Evolutionary conservation across 1,140 invertebrate species (phyloP).

Genomic region (Listronotus bonariensis): DNA sequence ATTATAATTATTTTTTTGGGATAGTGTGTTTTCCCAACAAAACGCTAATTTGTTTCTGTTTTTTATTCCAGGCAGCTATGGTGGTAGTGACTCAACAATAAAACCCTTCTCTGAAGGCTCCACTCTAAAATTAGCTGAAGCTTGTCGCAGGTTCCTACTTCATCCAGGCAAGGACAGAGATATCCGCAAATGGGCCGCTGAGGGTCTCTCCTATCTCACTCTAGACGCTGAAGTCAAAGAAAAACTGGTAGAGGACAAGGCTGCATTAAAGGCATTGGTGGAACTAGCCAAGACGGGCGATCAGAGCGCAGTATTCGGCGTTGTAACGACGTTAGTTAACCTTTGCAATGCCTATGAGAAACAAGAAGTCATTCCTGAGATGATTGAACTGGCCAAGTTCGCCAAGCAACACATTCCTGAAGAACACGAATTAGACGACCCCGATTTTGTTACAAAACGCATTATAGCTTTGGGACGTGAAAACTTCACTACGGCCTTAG

Average conservation of each 20-base stretch:
- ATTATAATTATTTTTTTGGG: too few species aligned
- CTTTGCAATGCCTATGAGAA: conserved; percentile 98
- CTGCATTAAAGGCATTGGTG: conserved; percentile 83
- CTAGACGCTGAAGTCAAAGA: conserved; percentile 99
- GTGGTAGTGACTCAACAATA: conserved; percentile 93
- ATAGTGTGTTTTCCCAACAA: too few species aligned
- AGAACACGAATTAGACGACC: conserved; percentile 92
- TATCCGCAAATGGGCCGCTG: conserved; percentile 93
- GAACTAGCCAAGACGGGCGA: conserved; percentile 86
- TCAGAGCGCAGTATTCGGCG: conserved; percentile 87
- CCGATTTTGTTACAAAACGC: conserved; percentile 88
- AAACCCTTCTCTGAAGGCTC: conserved; percentile 95
- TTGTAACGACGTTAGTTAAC: conserved; percentile 95
- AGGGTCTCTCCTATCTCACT: conserved; percentile 96
- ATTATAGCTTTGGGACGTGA: conserved; percentile 78
- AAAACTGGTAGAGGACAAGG: conserved; percentile 85
- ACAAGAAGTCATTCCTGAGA: conserved; percentile 94
- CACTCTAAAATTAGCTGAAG: conserved; percentile 89
- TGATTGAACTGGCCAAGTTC: conserved; percentile 97
- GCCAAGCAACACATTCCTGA: conserved; percentile 99
- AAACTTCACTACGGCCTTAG: conserved; percentile 87
- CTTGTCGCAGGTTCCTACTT: conserved; percentile 88
- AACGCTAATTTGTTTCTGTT: too few species aligned
- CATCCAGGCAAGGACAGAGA: conserved; percentile 87
- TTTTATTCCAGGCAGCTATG: conserved; percentile 66